phyloP scores from a whole-genome alignment of 2,888 invertebrate genomes.

The Cyrtodaria siliqua region DNA sequence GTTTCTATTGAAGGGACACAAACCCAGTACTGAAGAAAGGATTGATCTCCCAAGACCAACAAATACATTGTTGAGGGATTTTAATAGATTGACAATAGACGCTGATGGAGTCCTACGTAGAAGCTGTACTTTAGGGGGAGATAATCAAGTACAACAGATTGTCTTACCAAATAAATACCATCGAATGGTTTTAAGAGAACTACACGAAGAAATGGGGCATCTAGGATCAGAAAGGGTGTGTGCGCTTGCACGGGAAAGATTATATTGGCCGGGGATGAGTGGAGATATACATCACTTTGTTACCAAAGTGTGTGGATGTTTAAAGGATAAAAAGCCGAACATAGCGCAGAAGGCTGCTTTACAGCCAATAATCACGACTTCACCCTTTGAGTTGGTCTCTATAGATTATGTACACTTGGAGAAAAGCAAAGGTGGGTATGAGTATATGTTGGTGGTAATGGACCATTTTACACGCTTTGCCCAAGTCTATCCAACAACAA shows the following conservation, averaged over 20 bases:
- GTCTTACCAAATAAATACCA: constrained; percentile 7
- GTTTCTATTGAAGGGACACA: too few relatives aligned
- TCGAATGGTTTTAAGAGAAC: not conserved
- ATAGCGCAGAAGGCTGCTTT: constrained; percentile 4
- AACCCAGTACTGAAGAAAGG: too few relatives aligned
- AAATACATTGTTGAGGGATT: constrained; percentile 8
- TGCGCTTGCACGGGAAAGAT: not conserved
- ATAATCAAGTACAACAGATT: constrained; percentile 1
- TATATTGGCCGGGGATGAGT: constrained; percentile 20
- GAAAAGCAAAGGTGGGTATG: constrained; percentile 9
- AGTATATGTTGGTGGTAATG: constrained; percentile 12
- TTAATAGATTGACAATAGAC: constrained; percentile 15
- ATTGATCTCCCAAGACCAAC: too few relatives aligned
- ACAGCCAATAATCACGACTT: constrained; percentile 3
- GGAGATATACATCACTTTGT: not conserved
- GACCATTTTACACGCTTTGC: constrained; percentile 29
- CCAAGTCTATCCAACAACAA: constrained; percentile 14
- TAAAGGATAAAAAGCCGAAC: not conserved
- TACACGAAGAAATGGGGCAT: constrained; percentile 5
- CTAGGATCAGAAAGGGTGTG: not conserved
- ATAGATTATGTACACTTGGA: constrained; percentile 24
- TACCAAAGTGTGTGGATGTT: constrained; percentile 1
- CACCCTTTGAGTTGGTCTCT: constrained; percentile 20
- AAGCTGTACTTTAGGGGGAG: constrained; percentile 22
- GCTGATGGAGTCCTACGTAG: constrained; percentile 12